phyloP scores from a whole-genome alignment of 2,113 vertebrate species.

The Onychostruthus taczanowskii region DNA sequence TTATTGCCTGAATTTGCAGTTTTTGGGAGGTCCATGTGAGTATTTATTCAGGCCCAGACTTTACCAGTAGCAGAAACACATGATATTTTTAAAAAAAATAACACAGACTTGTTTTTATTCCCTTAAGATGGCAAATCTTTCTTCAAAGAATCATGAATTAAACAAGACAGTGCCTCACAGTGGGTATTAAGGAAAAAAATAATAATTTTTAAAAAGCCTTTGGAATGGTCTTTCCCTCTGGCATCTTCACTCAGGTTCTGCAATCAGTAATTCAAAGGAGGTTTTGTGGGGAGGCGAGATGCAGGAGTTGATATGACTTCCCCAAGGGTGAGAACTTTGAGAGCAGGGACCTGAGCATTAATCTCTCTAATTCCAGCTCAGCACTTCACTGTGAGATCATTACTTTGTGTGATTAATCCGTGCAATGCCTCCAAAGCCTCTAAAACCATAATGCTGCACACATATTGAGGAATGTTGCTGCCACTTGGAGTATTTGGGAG shows the following conservation, averaged over 20 bases:
- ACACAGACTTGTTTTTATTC: not conserved
- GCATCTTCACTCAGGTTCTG: not conserved
- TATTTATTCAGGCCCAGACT: not conserved
- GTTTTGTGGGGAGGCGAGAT: not conserved
- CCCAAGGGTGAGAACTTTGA: conserved; percentile 12
- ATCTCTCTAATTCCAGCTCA: conserved; percentile 33
- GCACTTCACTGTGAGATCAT: not conserved
- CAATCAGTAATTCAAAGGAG: not conserved
- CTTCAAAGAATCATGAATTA: not conserved
- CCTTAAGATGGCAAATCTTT: not conserved
- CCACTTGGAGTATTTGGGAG: not conserved
- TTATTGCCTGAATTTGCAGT: fast-evolving
- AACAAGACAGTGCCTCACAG: not conserved
- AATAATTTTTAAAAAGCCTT: not conserved
- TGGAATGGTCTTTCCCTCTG: conserved; percentile 10
- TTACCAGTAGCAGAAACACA: not conserved
- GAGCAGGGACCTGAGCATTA: not conserved
- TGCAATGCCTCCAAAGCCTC: not conserved
- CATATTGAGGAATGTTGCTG: not conserved
- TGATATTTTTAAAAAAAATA: not conserved
- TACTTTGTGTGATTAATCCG: not conserved
- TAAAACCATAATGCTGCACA: not conserved
- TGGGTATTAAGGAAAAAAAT: not conserved
- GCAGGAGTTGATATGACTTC: not conserved
- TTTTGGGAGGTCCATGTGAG: not conserved